phyloP scores from a whole-genome alignment of 92 coral and sea anemone species.

The Micromussa lordhowensis region DNA sequence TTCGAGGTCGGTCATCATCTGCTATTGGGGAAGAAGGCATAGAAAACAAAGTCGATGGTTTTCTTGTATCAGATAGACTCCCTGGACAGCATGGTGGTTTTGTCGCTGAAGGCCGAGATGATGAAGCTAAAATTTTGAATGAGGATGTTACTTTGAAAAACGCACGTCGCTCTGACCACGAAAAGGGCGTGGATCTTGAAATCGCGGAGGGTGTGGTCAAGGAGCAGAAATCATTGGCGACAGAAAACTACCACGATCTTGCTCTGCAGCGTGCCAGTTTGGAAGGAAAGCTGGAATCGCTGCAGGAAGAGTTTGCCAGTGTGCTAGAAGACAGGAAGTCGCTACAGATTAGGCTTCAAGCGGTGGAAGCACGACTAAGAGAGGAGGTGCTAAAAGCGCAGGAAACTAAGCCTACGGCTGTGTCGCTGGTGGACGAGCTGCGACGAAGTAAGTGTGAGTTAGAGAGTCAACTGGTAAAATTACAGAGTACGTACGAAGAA shows the following conservation, averaged over 20 bases:
- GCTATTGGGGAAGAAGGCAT: background rate
- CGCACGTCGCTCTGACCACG: background rate
- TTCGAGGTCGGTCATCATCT: background rate
- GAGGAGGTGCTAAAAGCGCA: conserved; percentile 52
- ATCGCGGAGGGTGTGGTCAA: background rate
- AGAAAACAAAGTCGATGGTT: background rate
- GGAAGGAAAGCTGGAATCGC: conserved; percentile 78
- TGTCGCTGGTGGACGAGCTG: conserved; percentile 42
- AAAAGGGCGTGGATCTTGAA: background rate
- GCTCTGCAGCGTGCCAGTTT: conserved; percentile 75
- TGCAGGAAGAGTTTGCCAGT: conserved; percentile 67
- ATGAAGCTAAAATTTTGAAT: background rate
- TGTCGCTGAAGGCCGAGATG: background rate
- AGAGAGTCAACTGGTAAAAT: conserved; percentile 55
- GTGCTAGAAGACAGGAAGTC: conserved; percentile 75
- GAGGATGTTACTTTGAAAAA: background rate
- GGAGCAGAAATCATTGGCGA: background rate
- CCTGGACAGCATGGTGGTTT: background rate
- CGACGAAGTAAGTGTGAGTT: conserved; percentile 57
- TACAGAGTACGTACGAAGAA: conserved; percentile 58
- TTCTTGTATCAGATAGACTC: background rate
- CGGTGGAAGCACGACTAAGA: conserved; percentile 55
- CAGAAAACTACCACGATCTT: conserved; percentile 41
- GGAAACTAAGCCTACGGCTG: conserved; percentile 9
- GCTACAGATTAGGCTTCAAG: conserved; percentile 62